Evolutionary conservation across 2,113 vertebrate genomes (phyloP), one percentile per base, ranked within the genome.

Genomic region (Greenwoodochromis staneri): DNA sequence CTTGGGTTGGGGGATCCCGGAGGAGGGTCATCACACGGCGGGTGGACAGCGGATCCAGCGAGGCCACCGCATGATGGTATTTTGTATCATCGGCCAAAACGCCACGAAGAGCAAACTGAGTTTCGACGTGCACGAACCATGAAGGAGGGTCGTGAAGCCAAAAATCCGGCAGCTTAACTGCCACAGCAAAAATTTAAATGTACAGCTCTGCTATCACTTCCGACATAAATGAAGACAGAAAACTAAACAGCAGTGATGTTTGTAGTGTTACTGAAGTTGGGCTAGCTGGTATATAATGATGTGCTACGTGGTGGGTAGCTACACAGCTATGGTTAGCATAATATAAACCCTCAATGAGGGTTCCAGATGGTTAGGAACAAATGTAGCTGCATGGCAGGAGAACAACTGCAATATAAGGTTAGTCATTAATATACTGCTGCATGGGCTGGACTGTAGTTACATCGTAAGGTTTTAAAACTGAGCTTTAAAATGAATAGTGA

Each of bases 21-120:
- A 61, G 57, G 57, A 0, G 14, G 57, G 2, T 59, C 27, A 1
- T 61, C 57, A 61, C 27, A 6, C 2, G 5, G 57, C 1, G 5
- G 27, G 8, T 61, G 27, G 14, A 31, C 27, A 31, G 5, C 3
- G 8, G 27, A 31, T 61, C 57, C 8, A 61, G 27, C 57, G 8
- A 31, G 27, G 57, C 27, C 57, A 61, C 57, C 5, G 8, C 27
- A 31, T 61, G 57, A 61, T 17, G 14, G 0, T 31, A 59, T 16
- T 59, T 31, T 0, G 1, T 4, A 9, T 59, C 55, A 9, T 31
- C 5, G 8, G 8, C 8, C 0, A 0, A 59, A 59, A 59, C 2
- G 8, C 0, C 57, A 61, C 1, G 8, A 61, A 31, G 2, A 61
- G 5, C 57, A 61, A 59, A 59, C 14, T 17, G 57, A 31, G 57